phyloP scores from a whole-genome alignment of 2,797 vertebrate species.

The Phalloptychus januarius region DNA sequence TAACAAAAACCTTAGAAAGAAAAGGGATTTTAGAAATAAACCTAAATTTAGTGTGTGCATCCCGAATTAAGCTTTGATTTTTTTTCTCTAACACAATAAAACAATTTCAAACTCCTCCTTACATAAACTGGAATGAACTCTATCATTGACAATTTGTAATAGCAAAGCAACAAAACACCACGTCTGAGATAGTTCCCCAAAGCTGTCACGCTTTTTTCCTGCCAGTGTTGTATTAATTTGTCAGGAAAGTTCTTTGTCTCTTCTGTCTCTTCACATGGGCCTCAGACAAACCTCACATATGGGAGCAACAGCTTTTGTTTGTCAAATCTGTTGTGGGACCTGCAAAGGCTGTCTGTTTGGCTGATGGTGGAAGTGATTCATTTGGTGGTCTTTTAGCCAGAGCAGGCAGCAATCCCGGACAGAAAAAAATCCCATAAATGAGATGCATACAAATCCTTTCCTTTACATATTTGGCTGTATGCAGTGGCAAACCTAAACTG shows the following conservation, averaged over 20 bases:
- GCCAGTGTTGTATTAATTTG: conserved; percentile 12
- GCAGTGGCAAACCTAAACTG: background rate
- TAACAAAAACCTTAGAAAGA: background rate
- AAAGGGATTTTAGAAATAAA: background rate
- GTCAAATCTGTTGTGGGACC: conserved; percentile 45
- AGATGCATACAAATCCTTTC: background rate
- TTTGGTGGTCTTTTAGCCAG: conserved; percentile 22
- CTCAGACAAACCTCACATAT: conserved; percentile 10
- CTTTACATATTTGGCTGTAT: background rate
- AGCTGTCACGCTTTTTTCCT: conserved; percentile 13
- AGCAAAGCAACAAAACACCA: background rate
- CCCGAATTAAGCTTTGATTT: background rate
- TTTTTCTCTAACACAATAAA: background rate
- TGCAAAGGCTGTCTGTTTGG: conserved; percentile 42
- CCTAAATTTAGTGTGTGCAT: background rate
- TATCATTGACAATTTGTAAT: background rate
- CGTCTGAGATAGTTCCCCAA: conserved; percentile 1
- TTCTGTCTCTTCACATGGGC: conserved; percentile 16
- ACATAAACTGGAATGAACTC: background rate
- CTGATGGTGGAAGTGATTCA: conserved; percentile 36
- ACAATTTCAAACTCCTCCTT: background rate
- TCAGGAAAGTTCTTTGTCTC: conserved; percentile 15
- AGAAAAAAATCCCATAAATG: background rate
- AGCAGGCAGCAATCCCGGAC: conserved; percentile 9
- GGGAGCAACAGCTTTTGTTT: conserved; percentile 61